Evolutionary conservation across 2,797 vertebrate genomes (phyloP).

Genomic region (Brachyrhaphis roseni): DNA sequence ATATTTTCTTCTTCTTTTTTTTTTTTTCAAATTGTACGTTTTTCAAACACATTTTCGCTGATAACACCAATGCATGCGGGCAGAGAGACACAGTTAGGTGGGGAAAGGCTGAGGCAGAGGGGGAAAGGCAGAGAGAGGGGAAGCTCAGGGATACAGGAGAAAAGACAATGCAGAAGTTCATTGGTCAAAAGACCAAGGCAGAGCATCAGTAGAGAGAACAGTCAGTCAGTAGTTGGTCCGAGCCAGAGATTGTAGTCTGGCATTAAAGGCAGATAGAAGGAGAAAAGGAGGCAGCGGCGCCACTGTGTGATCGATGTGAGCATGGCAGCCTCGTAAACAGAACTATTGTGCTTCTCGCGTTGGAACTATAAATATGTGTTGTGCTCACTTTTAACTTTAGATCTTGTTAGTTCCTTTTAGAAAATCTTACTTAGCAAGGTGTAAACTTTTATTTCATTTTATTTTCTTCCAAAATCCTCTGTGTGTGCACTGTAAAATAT

Average conservation of each 20-base stretch:
- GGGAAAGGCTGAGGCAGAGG: slow-evolving; percentile 38
- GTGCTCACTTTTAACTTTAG: slow-evolving; percentile 63
- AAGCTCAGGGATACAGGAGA: slow-evolving; percentile 24
- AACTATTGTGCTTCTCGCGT: slow-evolving; percentile 72
- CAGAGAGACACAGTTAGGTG: slow-evolving; percentile 76
- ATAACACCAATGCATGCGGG: slow-evolving; percentile 95
- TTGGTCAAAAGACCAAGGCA: slow-evolving; percentile 72
- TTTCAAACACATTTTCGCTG: slow-evolving; percentile 80
- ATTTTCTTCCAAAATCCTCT: slow-evolving; percentile 18
- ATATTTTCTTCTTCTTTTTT: slow-evolving; percentile 42
- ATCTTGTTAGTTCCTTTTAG: slow-evolving; percentile 40
- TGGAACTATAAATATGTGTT: slow-evolving; percentile 48
- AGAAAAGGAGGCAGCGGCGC: slow-evolving; percentile 56
- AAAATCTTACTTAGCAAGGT: slow-evolving; percentile 41
- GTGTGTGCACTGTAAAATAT: slow-evolving; percentile 22
- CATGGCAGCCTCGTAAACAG: slow-evolving; percentile 71
- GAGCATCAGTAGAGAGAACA: slow-evolving; percentile 70
- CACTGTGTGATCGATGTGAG: slow-evolving; percentile 55
- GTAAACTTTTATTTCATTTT: slow-evolving; percentile 37
- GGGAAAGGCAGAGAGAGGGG: background rate
- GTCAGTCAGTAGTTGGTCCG: slow-evolving; percentile 70
- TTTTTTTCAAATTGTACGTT: slow-evolving; percentile 64
- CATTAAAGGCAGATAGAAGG: slow-evolving; percentile 47
- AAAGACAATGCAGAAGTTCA: slow-evolving; percentile 67
- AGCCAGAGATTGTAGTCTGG: slow-evolving; percentile 72